These are phyloP conservation scores for Rhinoderma darwinii DNA, from an alignment of 2,113 vertebrate species.

Conservation along the genomic window DNA sequence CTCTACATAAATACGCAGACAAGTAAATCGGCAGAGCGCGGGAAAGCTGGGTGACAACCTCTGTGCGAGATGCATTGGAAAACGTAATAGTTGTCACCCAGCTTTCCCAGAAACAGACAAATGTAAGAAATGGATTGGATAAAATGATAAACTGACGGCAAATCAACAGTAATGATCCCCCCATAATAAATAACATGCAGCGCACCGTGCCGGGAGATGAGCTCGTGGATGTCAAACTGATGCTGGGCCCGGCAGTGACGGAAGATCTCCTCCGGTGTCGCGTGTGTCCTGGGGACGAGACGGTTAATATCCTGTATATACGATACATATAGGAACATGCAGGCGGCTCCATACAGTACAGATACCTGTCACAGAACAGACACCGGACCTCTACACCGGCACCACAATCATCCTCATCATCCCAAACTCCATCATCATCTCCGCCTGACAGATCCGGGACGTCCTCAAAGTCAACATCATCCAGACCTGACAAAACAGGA, in stretches of 20 bases:
- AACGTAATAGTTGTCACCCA: too few relatives aligned
- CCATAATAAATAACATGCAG: too few relatives aligned
- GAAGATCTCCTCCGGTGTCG: constrained; percentile 78
- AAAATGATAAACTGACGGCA: too few relatives aligned
- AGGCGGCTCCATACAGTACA: not conserved
- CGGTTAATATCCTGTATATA: not conserved
- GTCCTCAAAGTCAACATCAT: constrained; percentile 65
- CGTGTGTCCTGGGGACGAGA: constrained; percentile 72
- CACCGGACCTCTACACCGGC: constrained; percentile 71
- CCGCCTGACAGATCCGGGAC: constrained; percentile 77
- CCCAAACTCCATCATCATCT: constrained; percentile 79
- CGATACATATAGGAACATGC: not conserved
- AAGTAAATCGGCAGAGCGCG: too few relatives aligned
- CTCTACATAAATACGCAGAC: too few relatives aligned
- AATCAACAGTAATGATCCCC: too few relatives aligned
- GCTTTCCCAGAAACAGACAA: too few relatives aligned
- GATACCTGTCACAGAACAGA: constrained; percentile 89
- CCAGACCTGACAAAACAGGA: constrained; percentile 47
- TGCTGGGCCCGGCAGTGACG: constrained; percentile 86
- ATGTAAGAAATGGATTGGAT: too few relatives aligned
- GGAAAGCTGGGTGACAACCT: too few relatives aligned
- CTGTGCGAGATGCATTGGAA: too few relatives aligned
- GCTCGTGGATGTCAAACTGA: constrained; percentile 73
- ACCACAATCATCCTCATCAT: constrained; percentile 66
- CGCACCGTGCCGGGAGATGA: constrained; percentile 80